Percentiles rank a stretch among this genome's conserved stretches.
Evolutionary conservation across 2,888 invertebrate genomes (phyloP).

Genomic region (Harpalus rufipes): DNA sequence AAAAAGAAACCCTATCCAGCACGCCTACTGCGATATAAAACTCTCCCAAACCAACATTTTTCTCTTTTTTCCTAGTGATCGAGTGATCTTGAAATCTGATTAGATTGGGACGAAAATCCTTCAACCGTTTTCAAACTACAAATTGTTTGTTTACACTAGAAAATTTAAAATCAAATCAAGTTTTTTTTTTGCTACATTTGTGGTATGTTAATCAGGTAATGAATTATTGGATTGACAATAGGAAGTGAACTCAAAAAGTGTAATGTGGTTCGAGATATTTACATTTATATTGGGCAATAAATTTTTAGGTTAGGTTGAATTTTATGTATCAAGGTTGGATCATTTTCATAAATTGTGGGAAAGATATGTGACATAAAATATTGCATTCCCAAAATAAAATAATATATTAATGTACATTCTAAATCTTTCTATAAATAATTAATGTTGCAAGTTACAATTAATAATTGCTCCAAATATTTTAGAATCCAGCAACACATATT

Average conservation of each 20-base stretch:
- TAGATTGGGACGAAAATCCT: constrained; percentile 28
- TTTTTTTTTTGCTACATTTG: constrained; percentile 4
- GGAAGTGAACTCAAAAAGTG: constrained; percentile 31
- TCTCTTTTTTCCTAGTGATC: constrained; percentile 38
- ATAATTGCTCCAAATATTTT: too few relatives aligned
- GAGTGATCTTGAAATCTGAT: constrained; percentile 43
- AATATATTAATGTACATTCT: not conserved
- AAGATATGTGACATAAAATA: not conserved
- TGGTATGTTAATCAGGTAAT: constrained; percentile 25
- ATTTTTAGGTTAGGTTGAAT: constrained; percentile 38
- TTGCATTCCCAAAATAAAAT: not conserved
- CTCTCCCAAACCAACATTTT: constrained; percentile 36
- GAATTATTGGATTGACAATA: constrained; percentile 41
- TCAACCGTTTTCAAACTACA: constrained; percentile 11
- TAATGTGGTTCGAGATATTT: constrained; percentile 40
- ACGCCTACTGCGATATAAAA: constrained; percentile 44
- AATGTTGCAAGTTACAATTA: too few relatives aligned
- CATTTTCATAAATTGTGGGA: constrained; percentile 28
- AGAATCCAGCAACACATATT: too few relatives aligned
- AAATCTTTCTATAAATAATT: too few relatives aligned
- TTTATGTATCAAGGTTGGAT: constrained; percentile 42
- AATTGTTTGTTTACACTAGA: constrained; percentile 17
- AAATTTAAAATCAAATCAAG: constrained; percentile 7
- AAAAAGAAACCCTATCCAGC: constrained; percentile 30
- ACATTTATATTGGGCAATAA: constrained; percentile 41